Conservation (phyloP, 2,113 vertebrate genomes). For the Gobiocypris rarus region DNA sequence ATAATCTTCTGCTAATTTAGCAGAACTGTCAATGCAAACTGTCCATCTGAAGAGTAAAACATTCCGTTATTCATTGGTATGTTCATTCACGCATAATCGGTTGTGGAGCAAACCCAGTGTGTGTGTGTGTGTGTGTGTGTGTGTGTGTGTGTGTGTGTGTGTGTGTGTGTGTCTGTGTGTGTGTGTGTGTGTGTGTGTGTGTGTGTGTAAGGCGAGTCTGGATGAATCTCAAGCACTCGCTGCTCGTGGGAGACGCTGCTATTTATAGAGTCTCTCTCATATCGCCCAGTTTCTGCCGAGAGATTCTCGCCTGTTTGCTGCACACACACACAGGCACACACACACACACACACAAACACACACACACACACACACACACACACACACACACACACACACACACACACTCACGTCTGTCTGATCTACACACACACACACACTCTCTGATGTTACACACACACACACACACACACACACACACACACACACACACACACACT, state of each 20-base stretch:
- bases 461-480: too few species aligned
- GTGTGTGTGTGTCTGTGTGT: background rate
- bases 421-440: too few species aligned
- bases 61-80: background rate
- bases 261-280: background rate
- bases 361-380: too few species aligned
- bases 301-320: background rate
- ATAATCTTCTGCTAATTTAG: background rate
- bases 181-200: background rate
- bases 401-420: too few species aligned
- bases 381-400: too few species aligned
- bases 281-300: background rate
- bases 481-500: too few species aligned
- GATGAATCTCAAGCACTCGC: conserved; percentile 1
- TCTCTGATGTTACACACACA: too few species aligned
- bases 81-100: background rate
- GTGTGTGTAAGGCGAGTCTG: background rate
- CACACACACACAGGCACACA: too few species aligned
- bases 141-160: conserved; percentile 6
- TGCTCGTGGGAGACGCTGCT: conserved; percentile 5
- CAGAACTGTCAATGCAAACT: background rate
- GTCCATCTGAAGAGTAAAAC: background rate
- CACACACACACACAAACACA: too few species aligned
- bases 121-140: background rate
- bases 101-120: background rate